A percentile compares a stretch with the other conserved stretches of the same genome.
Evolutionary conservation across 2,888 invertebrate genomes (phyloP).

Genomic region (Cinara cedri): DNA sequence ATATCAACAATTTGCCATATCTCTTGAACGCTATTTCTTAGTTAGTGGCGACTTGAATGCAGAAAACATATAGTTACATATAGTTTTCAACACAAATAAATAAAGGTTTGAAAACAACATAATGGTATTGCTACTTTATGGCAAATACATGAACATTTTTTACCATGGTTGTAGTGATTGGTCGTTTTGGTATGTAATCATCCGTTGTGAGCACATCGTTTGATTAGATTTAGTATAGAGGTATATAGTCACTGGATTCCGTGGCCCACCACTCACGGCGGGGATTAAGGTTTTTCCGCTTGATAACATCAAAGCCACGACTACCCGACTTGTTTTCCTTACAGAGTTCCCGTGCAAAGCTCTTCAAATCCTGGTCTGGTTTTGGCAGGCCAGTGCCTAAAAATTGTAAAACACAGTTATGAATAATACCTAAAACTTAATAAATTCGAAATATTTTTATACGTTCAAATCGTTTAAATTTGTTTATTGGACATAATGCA

Average conservation of each 20-base stretch:
- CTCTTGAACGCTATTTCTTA: not conserved
- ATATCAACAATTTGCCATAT: not conserved
- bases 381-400: not conserved
- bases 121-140: too few relatives aligned
- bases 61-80: too few relatives aligned
- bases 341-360: not conserved
- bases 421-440: too few relatives aligned
- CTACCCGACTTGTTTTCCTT: not conserved
- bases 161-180: too few relatives aligned
- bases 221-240: too few relatives aligned
- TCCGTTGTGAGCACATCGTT: too few relatives aligned
- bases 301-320: not conserved
- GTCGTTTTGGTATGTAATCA: too few relatives aligned
- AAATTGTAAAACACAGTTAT: not conserved
- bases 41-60: not conserved
- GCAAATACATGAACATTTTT: too few relatives aligned
- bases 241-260: constrained; percentile 16
- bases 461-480: too few relatives aligned
- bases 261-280: not conserved
- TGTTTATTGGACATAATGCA: too few relatives aligned
- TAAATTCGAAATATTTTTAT: not conserved
- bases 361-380: not conserved
- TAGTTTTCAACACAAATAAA: too few relatives aligned
- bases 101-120: too few relatives aligned
- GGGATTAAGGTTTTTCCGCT: not conserved